phyloP scores from a whole-genome alignment of 1,140 invertebrate species.

The Hydropsyche tenuis region DNA sequence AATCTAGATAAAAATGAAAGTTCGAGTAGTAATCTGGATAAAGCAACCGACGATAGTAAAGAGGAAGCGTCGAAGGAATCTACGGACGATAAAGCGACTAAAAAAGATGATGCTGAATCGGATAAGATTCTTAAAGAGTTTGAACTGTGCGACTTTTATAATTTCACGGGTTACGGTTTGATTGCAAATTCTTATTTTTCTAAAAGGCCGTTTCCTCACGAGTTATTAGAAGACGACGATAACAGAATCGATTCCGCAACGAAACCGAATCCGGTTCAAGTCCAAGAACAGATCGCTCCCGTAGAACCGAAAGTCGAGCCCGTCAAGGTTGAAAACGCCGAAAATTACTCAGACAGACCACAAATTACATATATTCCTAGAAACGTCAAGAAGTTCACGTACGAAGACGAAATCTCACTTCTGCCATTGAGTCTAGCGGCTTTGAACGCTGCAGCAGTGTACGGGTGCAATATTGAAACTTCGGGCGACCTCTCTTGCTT shows the following conservation, averaged over 20 bases:
- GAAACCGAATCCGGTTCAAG: background rate
- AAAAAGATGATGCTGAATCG: constrained; percentile 8
- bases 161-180: constrained; percentile 7
- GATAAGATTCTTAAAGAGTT: background rate
- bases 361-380: constrained; percentile 6
- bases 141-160: background rate
- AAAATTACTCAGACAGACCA: constrained; percentile 11
- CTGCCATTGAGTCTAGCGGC: constrained; percentile 47
- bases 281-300: background rate
- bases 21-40: constrained; percentile 23
- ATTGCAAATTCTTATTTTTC: background rate
- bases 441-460: constrained; percentile 38
- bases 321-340: constrained; percentile 2
- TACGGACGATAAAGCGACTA: constrained; percentile 26
- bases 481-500: constrained; percentile 48
- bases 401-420: constrained; percentile 44
- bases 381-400: constrained; percentile 57
- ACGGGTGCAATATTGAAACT: constrained; percentile 30
- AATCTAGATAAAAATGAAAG: constrained; percentile 46
- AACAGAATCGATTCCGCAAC: background rate
- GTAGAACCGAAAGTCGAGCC: constrained; percentile 34
- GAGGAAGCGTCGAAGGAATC: constrained; percentile 30
- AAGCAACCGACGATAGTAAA: constrained; percentile 29
- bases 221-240: background rate
- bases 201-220: constrained; percentile 4